Evolutionary conservation across 92 coral and sea anemone genomes (phyloP), one percentile per base, ranked within the genome.

Genomic region (Zoanthus gigantus): DNA sequence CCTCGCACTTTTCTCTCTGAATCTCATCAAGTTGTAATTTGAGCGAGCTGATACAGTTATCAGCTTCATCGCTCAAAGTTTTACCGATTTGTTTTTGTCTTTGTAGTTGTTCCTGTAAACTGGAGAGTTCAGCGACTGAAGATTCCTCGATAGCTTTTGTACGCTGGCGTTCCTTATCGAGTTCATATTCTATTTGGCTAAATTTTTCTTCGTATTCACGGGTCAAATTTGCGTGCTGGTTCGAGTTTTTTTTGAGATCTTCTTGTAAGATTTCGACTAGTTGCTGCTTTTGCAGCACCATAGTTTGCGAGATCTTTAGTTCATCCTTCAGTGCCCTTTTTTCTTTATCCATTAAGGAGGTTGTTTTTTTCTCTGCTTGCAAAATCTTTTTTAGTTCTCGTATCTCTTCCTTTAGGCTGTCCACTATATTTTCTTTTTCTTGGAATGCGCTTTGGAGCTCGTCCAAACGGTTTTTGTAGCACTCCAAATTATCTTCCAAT

Each of bases 1-100:
- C 77, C 37, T 90, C 95, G 13, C 61, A 34, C 30, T 88, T 93
- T 83, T 83, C 92, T 31, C 72, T 85, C 75, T 94, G 90, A 13
- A 92, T 78, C 57, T 77, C 77, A 37, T 90, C 92, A n/a, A 95
- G 89, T 79, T 94, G 92, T 80, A 66, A 80, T 37, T 89, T 90
- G 7, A 94, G 83, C 28, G 86, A 92, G 14, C 78, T 77, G 32
- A 94, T 85, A 69, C 94, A 90, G 74, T 83, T 82, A 34, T 93
- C 99, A 47, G 99, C 99, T 74, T 97, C 99, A 6, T 79, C 96
- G 74, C 95, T 95, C 84, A 97, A 78, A 52, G 89, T 84, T 46
- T 94, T 92, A 82, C 92, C 94, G 77, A 92, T 72, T 52, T 74
- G 83, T 61, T 92, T 89, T 80, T 97, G 94, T 15, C 87, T 86